Evolutionary conservation across 2,113 vertebrate species (phyloP), one percentile per base, ranked within the genome.

Genomic region (Cercocebus atys): DNA sequence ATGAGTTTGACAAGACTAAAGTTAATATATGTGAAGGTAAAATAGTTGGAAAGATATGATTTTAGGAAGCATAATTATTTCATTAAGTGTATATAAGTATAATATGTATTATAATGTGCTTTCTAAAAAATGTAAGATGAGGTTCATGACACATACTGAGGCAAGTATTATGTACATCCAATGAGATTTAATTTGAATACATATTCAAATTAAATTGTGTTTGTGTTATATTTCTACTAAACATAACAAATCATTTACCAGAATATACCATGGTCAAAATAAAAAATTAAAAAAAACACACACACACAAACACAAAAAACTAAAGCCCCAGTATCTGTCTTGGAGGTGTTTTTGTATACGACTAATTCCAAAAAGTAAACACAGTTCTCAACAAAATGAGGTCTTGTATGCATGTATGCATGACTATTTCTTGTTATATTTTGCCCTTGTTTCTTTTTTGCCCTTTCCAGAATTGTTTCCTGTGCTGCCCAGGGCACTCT

Each of bases 321-420:
- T 27, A 64, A 95, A 78, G 14, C 13, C 66, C 25, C 43, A 23
- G 13, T 73, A 61, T 81, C 79, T 59, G 10, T 76, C 35, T 22
- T 57, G 38, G 8, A 47, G 82, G 5, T 73, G 16, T 64, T 85
- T 93, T 93, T 86, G 5, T 23, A 12, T 73, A 84, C 27, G 6
- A 81, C 2, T 45, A 78, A 82, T 3, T 86, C 8, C 47, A 57
- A 84, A 76, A 75, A 90, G 40, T 8, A 73, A 79, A 88, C 47
- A 32, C 81, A 17, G 16, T 94, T 90, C 45, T 94, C 61, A n/a
- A 55, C 3, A 66, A 97, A 92, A 81, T 80, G 32, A 91, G 20
- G 18, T 45, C 14, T 88, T 73, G 32, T 16, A n/a, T 68, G 66
- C 7, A 4, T 76, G 17, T 86, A 13, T 16, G n/a, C 2, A 10